A percentile compares a stretch with the other conserved stretches of the same genome.
These are phyloP conservation scores for Beris morrisii DNA, from an alignment of 2,888 invertebrate genomes.

Conservation along the genomic window DNA sequence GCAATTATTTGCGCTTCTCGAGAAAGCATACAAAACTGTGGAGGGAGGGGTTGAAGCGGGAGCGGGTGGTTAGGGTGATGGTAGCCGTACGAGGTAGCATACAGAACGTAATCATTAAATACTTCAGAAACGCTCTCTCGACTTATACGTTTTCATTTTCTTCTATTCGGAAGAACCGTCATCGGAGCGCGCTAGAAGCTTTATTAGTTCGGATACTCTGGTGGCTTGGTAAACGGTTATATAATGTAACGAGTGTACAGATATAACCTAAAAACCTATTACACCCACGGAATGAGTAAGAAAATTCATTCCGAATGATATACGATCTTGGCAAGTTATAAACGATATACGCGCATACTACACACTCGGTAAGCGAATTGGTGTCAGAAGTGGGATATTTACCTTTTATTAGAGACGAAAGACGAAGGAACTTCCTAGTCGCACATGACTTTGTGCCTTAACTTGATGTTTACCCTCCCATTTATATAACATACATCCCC, in stretches of 20 bases:
- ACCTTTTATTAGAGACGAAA: too few species aligned
- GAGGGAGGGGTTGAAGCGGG: not conserved
- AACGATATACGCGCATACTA: constrained; percentile 8
- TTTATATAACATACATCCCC: too few species aligned
- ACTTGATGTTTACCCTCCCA: too few species aligned
- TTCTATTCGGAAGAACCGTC: not conserved
- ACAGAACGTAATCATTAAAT: constrained; percentile 35
- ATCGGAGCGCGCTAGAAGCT: constrained; percentile 9
- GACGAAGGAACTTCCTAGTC: too few species aligned
- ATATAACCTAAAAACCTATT: not conserved
- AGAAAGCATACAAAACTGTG: not conserved
- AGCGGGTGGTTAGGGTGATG: not conserved
- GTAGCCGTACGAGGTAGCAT: not conserved
- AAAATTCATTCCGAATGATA: constrained; percentile 37
- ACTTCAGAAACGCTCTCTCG: constrained; percentile 31
- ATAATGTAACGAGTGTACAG: not conserved
- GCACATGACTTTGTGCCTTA: too few species aligned
- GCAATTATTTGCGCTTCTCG: constrained; percentile 34
- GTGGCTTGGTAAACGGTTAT: constrained; percentile 15
- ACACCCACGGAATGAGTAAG: not conserved
- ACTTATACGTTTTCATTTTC: constrained; percentile 31
- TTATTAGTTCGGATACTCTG: constrained; percentile 33
- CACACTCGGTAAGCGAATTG: constrained; percentile 4
- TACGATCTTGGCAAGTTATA: constrained; percentile 36
- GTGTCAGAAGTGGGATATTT: constrained; percentile 16